These are phyloP conservation scores for Eleutherodactylus coqui DNA, from an alignment of 2,797 vertebrate species.

Conservation along the genomic window DNA sequence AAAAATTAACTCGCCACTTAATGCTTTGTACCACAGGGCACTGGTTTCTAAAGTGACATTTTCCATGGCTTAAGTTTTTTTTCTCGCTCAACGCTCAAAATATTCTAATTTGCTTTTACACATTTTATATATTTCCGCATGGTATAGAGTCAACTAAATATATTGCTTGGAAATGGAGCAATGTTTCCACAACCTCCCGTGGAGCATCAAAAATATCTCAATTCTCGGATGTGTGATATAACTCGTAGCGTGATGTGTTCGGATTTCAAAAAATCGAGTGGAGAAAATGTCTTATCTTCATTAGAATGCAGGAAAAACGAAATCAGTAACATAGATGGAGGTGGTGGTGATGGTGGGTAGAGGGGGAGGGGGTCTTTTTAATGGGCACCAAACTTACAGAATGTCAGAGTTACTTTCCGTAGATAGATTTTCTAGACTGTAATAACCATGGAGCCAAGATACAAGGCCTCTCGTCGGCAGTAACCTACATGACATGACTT, in stretches of 20 bases:
- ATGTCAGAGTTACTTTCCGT: conserved; percentile 68
- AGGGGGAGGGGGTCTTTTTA: conserved; percentile 69
- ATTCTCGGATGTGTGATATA: conserved; percentile 16
- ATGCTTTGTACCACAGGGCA: conserved; percentile 5
- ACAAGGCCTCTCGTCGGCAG: conserved; percentile 88
- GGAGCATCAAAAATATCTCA: conserved; percentile 29
- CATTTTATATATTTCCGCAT: conserved; percentile 19
- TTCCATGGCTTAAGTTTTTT: conserved; percentile 2
- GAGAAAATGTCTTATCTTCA: conserved; percentile 49
- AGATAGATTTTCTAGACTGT: conserved; percentile 73
- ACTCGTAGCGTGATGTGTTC: conserved; percentile 38
- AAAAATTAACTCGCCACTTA: not conserved
- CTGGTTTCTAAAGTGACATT: conserved; percentile 28
- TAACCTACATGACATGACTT: conserved; percentile 88
- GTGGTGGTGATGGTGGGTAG: conserved; percentile 55
- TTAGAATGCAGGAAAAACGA: conserved; percentile 50
- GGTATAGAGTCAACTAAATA: conserved; percentile 38
- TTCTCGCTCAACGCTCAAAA: conserved; percentile 18
- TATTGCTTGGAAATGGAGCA: conserved; percentile 27
- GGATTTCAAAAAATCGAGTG: conserved; percentile 3
- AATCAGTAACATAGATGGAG: conserved; percentile 64
- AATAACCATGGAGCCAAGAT: conserved; percentile 80
- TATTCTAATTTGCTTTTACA: conserved; percentile 37
- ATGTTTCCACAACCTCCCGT: conserved; percentile 47
- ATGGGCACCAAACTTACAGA: conserved; percentile 75